Conservation (phyloP, 2,888 invertebrate species). For the Brenthis ino region DNA sequence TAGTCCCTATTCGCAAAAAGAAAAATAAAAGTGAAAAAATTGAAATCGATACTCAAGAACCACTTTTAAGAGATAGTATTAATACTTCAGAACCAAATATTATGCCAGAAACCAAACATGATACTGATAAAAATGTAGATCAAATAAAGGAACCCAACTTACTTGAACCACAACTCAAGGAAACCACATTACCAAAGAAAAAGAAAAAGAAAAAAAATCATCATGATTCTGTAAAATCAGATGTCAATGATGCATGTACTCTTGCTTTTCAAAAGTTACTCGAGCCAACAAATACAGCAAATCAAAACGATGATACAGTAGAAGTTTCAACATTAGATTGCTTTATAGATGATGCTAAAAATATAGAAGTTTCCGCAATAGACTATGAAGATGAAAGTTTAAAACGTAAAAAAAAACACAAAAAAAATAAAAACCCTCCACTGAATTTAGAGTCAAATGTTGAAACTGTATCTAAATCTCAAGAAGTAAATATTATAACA, state of each 20-base stretch:
- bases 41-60: constrained; percentile 27
- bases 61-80: background rate
- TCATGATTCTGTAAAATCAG: constrained; percentile 66
- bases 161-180: constrained; percentile 41
- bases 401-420: constrained; percentile 49
- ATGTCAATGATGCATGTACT: constrained; percentile 60
- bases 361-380: constrained; percentile 20
- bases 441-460: constrained; percentile 26
- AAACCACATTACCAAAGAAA: constrained; percentile 59
- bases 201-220: constrained; percentile 68
- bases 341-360: constrained; percentile 22
- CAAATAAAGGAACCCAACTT: constrained; percentile 23
- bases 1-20: constrained; percentile 64
- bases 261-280: constrained; percentile 60
- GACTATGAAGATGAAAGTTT: constrained; percentile 5
- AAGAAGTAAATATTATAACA: background rate
- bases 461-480: constrained; percentile 3
- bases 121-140: constrained; percentile 28
- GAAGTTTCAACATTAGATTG: constrained; percentile 6
- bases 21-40: constrained; percentile 66
- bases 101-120: constrained; percentile 31
- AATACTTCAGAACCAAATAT: constrained; percentile 22
- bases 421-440: constrained; percentile 49
- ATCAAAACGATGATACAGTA: constrained; percentile 23
- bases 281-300: constrained; percentile 40